Percentiles rank a stretch among this genome's conserved stretches.
Conservation (phyloP, 1,140 invertebrate genomes). For the Nomia melanderi region DNA sequence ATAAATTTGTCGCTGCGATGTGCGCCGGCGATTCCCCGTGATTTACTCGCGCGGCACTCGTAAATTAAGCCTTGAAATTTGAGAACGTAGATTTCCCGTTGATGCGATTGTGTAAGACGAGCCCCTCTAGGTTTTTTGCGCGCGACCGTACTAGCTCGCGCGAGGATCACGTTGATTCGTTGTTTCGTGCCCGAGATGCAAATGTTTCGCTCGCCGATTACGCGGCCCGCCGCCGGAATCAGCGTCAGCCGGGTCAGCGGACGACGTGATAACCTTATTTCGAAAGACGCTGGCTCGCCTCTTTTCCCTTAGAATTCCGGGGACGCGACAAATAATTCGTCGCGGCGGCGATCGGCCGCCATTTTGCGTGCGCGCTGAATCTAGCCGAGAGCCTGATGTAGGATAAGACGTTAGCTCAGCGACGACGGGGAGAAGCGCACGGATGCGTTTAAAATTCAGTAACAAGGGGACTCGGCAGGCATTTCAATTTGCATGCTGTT, state of each 20-base stretch:
- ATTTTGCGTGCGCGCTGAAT: too few relatives aligned
- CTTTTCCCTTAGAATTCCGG: not conserved
- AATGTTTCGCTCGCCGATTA: constrained; percentile 33
- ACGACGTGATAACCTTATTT: not conserved
- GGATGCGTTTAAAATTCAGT: too few relatives aligned
- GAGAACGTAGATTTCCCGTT: constrained; percentile 50
- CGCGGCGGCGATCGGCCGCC: too few relatives aligned
- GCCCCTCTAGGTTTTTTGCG: constrained; percentile 29
- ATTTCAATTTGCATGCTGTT: too few relatives aligned
- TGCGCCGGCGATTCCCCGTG: constrained; percentile 20
- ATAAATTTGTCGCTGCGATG: constrained; percentile 49
- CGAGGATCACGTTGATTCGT: constrained; percentile 25
- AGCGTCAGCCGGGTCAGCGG: not conserved
- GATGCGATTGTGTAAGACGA: constrained; percentile 51
- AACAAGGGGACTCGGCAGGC: too few relatives aligned
- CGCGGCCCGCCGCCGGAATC: constrained; percentile 7
- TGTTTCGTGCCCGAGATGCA: constrained; percentile 52
- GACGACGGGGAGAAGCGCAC: too few relatives aligned
- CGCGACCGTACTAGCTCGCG: constrained; percentile 3
- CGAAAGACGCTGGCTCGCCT: not conserved
- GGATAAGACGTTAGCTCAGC: too few relatives aligned
- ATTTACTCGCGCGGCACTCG: constrained; percentile 41
- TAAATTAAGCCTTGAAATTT: constrained; percentile 53
- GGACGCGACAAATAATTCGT: too few relatives aligned
- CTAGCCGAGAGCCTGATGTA: too few relatives aligned